A percentile compares a stretch with the other conserved stretches of the same genome.
phyloP scores from a whole-genome alignment of 2,113 vertebrate genomes.

The Chaetops frenatus region DNA sequence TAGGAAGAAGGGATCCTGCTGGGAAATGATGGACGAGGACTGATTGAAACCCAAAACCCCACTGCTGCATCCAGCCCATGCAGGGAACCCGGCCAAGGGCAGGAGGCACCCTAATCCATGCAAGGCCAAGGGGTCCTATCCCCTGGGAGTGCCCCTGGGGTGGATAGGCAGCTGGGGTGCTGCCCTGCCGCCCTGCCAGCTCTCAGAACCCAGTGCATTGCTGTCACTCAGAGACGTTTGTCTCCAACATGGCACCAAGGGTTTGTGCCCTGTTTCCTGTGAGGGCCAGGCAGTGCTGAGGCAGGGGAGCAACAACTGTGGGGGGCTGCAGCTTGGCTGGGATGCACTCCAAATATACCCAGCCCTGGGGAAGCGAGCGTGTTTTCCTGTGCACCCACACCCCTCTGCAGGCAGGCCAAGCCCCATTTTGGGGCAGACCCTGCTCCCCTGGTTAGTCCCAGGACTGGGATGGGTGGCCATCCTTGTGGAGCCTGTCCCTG shows the following conservation, averaged over 20 bases:
- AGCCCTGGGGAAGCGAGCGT: accelerated
- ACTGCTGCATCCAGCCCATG: neutral
- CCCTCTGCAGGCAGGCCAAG: neutral
- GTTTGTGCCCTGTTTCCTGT: neutral
- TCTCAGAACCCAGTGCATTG: neutral
- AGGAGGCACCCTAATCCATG: neutral
- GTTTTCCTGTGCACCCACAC: neutral
- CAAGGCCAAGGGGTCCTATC: neutral
- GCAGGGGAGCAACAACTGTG: neutral
- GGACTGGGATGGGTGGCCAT: neutral
- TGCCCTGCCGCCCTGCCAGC: accelerated
- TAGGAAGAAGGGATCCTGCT: neutral
- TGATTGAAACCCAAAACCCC: neutral
- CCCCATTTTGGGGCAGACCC: neutral
- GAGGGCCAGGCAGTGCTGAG: neutral
- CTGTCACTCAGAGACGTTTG: no score
- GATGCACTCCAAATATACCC: neutral
- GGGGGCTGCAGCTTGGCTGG: neutral
- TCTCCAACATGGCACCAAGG: neutral
- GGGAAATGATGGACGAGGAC: neutral
- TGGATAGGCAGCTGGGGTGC: neutral
- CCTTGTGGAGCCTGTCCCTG: neutral
- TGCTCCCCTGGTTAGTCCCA: neutral
- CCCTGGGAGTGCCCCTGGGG: accelerated
- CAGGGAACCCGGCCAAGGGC: neutral